phyloP scores from a whole-genome alignment of 2,113 vertebrate species.

The Typhlomys cinereus region DNA sequence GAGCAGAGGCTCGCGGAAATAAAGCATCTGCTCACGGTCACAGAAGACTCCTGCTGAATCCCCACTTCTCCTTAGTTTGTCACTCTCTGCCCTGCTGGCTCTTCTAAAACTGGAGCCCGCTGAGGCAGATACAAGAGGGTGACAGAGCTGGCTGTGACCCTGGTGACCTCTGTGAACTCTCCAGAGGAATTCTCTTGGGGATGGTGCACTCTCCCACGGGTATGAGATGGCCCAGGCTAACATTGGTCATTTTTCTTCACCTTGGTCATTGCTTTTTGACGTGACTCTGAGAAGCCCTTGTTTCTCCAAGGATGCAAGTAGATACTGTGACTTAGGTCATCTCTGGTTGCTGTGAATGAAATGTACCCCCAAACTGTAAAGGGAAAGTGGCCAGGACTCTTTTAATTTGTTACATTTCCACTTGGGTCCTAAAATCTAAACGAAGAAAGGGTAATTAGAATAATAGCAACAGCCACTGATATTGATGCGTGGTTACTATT shows the following conservation, averaged over 20 bases:
- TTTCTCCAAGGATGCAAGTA: neutral
- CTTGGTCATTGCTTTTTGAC: neutral
- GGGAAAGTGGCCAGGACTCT: neutral
- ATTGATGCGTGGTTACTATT: neutral
- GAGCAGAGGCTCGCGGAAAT: neutral
- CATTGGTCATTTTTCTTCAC: neutral
- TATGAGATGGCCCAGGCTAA: neutral
- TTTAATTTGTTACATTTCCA: neutral
- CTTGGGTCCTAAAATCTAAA: neutral
- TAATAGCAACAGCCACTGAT: neutral
- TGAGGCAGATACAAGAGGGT: neutral
- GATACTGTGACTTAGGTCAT: fast-evolving
- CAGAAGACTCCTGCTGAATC: neutral
- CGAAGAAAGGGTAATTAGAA: neutral
- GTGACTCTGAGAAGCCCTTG: neutral
- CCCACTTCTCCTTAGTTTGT: neutral
- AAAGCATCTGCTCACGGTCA: neutral
- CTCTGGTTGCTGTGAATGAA: neutral
- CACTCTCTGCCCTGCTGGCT: neutral
- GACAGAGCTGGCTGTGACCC: neutral
- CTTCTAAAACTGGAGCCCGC: neutral
- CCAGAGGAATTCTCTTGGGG: neutral
- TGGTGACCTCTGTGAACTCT: neutral
- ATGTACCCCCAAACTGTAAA: neutral
- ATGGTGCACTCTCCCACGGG: neutral